These are phyloP conservation scores for Pemphigus obesinymphae DNA, from an alignment of 1,140 invertebrate species.

Conservation along the genomic window DNA sequence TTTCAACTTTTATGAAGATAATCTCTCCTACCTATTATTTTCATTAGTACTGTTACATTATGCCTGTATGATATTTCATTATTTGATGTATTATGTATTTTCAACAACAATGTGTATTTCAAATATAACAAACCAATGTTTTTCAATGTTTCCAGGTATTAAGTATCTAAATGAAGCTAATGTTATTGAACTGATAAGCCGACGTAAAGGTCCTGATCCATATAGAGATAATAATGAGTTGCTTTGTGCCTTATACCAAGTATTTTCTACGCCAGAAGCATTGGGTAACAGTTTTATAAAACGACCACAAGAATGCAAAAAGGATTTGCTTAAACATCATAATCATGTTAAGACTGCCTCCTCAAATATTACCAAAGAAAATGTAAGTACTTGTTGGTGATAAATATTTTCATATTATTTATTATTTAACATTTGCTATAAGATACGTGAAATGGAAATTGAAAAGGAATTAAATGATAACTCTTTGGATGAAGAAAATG, in stretches of 20 bases:
- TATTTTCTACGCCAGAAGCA: constrained; percentile 67
- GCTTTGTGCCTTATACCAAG: constrained; percentile 63
- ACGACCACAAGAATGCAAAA: constrained; percentile 8
- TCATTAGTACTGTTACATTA: not conserved
- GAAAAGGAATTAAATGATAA: constrained; percentile 82
- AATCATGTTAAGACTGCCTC: constrained; percentile 51
- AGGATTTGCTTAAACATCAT: constrained; percentile 48
- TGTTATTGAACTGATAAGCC: constrained; percentile 61
- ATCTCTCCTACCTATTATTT: not conserved
- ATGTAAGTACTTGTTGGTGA: constrained; percentile 51
- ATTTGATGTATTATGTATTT: not conserved
- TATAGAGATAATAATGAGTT: constrained; percentile 57
- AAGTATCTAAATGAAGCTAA: constrained; percentile 60
- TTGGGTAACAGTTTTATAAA: constrained; percentile 66
- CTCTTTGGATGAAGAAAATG: constrained; percentile 52
- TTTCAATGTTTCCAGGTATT: constrained; percentile 27
- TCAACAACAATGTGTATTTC: not conserved
- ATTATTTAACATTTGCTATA: too few species aligned
- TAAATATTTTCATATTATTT: not conserved
- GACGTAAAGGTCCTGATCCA: constrained; percentile 52
- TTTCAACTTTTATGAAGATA: constrained; percentile 2
- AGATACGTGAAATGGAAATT: constrained; percentile 60
- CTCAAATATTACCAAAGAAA: constrained; percentile 60
- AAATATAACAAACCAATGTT: not conserved
- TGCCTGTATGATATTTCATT: not conserved